A percentile compares a stretch with the other conserved stretches of the same genome.
Conservation (phyloP, 2,113 vertebrate genomes). For the Mirounga angustirostris region DNA sequence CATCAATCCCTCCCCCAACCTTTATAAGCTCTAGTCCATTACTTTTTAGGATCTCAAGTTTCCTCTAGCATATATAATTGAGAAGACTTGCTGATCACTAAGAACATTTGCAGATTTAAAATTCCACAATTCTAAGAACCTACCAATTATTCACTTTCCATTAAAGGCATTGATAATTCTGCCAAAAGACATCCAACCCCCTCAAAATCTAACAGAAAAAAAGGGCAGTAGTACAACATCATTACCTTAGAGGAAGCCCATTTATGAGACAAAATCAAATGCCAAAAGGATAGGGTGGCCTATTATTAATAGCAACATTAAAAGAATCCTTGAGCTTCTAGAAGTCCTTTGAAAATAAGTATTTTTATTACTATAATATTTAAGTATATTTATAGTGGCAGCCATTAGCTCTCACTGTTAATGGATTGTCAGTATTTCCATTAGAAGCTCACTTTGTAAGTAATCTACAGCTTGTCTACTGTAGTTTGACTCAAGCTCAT, state of each 20-base stretch:
- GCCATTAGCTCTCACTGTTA: constrained; percentile 79
- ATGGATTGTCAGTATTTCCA: constrained; percentile 82
- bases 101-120: constrained; percentile 69
- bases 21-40: not conserved
- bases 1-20: not conserved
- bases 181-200: constrained; percentile 53
- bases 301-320: constrained; percentile 78
- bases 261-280: constrained; percentile 82
- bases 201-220: constrained; percentile 58
- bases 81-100: constrained; percentile 43
- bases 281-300: constrained; percentile 65
- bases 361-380: constrained; percentile 82
- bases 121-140: constrained; percentile 29
- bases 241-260: constrained; percentile 73
- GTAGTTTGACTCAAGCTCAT: constrained; percentile 66
- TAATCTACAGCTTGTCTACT: constrained; percentile 76
- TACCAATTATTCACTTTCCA: constrained; percentile 69
- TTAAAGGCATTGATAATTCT: constrained; percentile 69
- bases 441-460: constrained; percentile 77
- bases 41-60: constrained; percentile 23
- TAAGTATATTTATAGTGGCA: constrained; percentile 78
- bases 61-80: constrained; percentile 26
- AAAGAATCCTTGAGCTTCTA: constrained; percentile 77
- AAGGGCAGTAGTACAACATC: constrained; percentile 52
- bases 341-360: constrained; percentile 77